These are phyloP conservation scores for Erinaceus europaeus DNA, from an alignment of 2,113 vertebrate genomes.

Conservation along the genomic window DNA sequence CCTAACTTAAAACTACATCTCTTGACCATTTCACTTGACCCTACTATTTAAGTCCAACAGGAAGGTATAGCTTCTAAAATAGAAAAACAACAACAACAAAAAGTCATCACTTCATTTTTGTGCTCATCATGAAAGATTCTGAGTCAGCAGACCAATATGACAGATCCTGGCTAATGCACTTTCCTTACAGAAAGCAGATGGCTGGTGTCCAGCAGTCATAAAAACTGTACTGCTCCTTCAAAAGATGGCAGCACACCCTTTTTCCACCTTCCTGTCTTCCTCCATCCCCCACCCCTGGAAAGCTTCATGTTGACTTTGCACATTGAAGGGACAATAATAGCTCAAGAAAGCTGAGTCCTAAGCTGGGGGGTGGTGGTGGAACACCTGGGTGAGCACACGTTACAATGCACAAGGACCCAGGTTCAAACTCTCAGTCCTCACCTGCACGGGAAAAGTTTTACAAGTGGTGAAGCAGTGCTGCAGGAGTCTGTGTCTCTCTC, in stretches of 20 bases:
- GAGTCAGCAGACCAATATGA: constrained; percentile 45
- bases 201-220: constrained; percentile 12
- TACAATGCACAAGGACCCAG: no score
- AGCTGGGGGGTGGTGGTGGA: no score
- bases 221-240: not conserved
- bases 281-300: no score
- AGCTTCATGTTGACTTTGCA: not conserved
- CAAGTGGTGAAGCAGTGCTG: no score
- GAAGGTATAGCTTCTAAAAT: constrained; percentile 38
- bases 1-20: constrained; percentile 31
- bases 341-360: not conserved
- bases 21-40: not conserved
- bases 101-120: constrained; percentile 44
- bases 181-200: constrained; percentile 33
- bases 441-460: no score
- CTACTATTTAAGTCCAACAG: constrained; percentile 2
- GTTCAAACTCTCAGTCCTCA: no score
- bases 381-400: no score
- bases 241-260: not conserved
- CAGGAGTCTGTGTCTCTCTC: no score
- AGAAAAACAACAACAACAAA: no score
- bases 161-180: constrained; percentile 24
- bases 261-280: not conserved
- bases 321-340: not conserved
- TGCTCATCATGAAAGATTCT: not conserved